A percentile compares a stretch with the other conserved stretches of the same genome.
Evolutionary conservation across 1,140 invertebrate species (phyloP).

Genomic region (Drosophila parvula): DNA sequence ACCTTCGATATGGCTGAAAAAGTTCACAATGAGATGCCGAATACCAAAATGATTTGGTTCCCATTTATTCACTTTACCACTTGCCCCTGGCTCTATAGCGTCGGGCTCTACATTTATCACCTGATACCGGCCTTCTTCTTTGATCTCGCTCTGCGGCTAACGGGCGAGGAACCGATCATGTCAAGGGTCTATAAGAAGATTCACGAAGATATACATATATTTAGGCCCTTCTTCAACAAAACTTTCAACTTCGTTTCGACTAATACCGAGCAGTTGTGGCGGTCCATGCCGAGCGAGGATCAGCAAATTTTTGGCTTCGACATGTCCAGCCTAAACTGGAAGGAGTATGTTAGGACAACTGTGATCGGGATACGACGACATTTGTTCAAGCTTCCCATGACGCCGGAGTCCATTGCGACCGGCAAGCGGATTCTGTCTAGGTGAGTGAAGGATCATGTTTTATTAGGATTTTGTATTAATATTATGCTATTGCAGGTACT

Average conservation of each 20-base stretch:
- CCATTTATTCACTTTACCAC: constrained; percentile 80
- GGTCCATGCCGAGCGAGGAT: constrained; percentile 86
- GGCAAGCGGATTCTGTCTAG: neutral
- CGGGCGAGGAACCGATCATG: constrained; percentile 83
- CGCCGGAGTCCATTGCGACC: constrained; percentile 85
- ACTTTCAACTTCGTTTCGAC: constrained; percentile 88
- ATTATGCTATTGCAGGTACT: constrained; percentile 3
- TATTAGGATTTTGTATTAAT: neutral
- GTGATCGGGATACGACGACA: constrained; percentile 87
- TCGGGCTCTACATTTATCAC: constrained; percentile 85
- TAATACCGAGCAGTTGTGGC: constrained; percentile 87
- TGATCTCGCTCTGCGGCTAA: constrained; percentile 84
- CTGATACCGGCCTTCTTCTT: constrained; percentile 86
- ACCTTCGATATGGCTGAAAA: constrained; percentile 75
- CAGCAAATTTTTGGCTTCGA: constrained; percentile 88
- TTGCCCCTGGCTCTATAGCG: constrained; percentile 75
- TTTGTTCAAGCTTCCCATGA: constrained; percentile 88
- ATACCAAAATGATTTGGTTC: constrained; percentile 84
- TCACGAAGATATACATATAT: constrained; percentile 86
- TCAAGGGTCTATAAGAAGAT: constrained; percentile 89
- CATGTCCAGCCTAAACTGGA: constrained; percentile 87
- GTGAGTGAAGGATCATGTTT: neutral
- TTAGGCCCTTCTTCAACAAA: constrained; percentile 87
- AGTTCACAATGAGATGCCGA: constrained; percentile 60
- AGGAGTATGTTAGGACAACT: constrained; percentile 85